These are phyloP conservation scores for Malacosoma neustria DNA, from an alignment of 2,888 invertebrate genomes.

Conservation along the genomic window DNA sequence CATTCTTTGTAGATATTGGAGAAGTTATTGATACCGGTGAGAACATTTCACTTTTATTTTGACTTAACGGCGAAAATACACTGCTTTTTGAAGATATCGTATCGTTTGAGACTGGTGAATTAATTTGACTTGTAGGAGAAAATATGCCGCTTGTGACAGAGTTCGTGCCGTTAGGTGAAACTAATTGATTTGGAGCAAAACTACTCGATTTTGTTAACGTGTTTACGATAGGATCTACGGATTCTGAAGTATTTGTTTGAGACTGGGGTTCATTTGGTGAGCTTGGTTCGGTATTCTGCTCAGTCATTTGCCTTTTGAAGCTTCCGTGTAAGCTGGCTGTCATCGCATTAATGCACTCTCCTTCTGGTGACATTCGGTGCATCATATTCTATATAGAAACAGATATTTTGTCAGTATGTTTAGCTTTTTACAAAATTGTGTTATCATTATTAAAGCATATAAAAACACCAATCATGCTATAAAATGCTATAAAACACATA, in stretches of 20 bases:
- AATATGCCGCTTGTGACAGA: conserved; percentile 71
- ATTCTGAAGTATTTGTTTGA: conserved; percentile 56
- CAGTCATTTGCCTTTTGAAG: conserved; percentile 73
- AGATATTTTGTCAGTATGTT: conserved; percentile 40
- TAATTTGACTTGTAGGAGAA: conserved; percentile 70
- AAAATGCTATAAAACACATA: background rate
- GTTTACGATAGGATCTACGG: conserved; percentile 51
- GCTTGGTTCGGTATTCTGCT: conserved; percentile 54
- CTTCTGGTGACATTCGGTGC: conserved; percentile 82
- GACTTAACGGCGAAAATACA: conserved; percentile 67
- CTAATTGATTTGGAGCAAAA: conserved; percentile 57
- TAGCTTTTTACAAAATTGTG: background rate
- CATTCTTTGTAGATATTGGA: conserved; percentile 59
- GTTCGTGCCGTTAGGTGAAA: conserved; percentile 67
- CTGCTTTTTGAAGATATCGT: conserved; percentile 70
- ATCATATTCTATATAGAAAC: conserved; percentile 76
- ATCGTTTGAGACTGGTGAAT: conserved; percentile 68
- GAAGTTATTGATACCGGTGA: conserved; percentile 66
- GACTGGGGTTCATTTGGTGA: conserved; percentile 59
- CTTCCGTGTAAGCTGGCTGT: conserved; percentile 80
- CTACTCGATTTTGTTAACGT: conserved; percentile 55
- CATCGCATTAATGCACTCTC: conserved; percentile 76
- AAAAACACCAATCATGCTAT: background rate
- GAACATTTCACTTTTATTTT: conserved; percentile 67
- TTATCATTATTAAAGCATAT: background rate